These are phyloP conservation scores for Lacanobia oleracea DNA, from an alignment of 2,888 invertebrate species.

Conservation along the genomic window DNA sequence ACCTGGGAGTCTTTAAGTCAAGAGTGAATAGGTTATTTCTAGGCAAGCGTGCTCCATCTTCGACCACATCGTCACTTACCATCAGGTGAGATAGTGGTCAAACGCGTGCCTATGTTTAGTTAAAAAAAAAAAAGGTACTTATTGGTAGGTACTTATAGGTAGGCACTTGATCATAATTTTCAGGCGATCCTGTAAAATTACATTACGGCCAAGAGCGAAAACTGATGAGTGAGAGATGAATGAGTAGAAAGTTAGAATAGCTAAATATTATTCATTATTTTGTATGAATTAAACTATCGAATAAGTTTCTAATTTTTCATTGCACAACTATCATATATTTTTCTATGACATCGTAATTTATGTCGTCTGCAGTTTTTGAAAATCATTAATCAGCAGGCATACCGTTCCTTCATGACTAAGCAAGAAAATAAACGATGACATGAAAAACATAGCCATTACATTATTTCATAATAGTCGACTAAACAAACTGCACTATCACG, in stretches of 20 bases:
- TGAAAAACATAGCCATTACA: constrained; percentile 17
- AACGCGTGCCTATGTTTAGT: too few relatives aligned
- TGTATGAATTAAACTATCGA: not conserved
- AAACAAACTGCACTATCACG: constrained; percentile 21
- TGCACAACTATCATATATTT: not conserved
- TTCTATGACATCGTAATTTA: not conserved
- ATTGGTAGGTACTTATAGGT: too few relatives aligned
- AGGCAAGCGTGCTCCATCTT: too few relatives aligned
- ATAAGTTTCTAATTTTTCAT: not conserved
- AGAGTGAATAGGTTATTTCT: too few relatives aligned
- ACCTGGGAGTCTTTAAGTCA: too few relatives aligned
- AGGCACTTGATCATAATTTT: too few relatives aligned
- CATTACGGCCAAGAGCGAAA: not conserved
- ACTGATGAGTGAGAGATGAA: not conserved
- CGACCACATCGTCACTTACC: too few relatives aligned
- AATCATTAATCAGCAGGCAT: constrained; percentile 11
- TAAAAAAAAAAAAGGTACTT: too few relatives aligned
- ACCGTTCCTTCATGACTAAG: constrained; percentile 11
- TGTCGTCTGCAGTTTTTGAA: not conserved
- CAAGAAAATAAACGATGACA: constrained; percentile 29
- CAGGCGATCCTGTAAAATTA: not conserved
- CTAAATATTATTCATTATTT: not conserved
- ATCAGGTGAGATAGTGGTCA: too few relatives aligned
- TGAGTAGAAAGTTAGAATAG: not conserved
- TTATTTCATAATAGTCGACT: constrained; percentile 12